Evolutionary conservation across 2,888 invertebrate genomes (phyloP).

Genomic region (Acanthosoma haemorrhoidale): DNA sequence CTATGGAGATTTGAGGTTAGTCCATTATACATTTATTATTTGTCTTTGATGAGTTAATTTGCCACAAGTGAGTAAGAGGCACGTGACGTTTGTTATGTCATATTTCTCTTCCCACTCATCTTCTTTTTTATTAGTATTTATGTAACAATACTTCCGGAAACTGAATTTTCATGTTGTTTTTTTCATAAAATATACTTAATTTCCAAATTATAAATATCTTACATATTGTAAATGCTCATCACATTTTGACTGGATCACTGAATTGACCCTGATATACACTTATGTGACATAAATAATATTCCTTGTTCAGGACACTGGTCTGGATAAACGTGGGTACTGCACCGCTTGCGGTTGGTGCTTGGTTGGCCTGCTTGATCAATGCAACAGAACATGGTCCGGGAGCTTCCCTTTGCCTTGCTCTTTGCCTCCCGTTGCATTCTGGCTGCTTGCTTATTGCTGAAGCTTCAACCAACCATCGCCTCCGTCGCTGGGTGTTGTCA

Average conservation of each 20-base stretch:
- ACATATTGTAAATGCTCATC: too few species aligned
- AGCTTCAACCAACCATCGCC: slow-evolving; percentile 40
- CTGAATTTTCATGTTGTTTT: too few species aligned
- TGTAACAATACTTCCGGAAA: too few species aligned
- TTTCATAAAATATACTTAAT: too few species aligned
- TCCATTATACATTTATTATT: too few species aligned
- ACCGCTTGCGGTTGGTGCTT: slow-evolving; percentile 76
- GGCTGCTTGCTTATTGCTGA: slow-evolving; percentile 61
- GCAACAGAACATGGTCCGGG: slow-evolving; percentile 68
- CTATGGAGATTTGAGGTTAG: slow-evolving; percentile 63
- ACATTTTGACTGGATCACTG: too few species aligned
- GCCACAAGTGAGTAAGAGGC: too few species aligned
- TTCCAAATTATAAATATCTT: too few species aligned
- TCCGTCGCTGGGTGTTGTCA: slow-evolving; percentile 62
- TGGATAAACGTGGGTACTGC: slow-evolving; percentile 82
- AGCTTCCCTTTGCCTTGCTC: slow-evolving; percentile 71
- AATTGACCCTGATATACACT: not conserved
- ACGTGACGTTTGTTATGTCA: too few species aligned
- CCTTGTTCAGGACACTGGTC: slow-evolving; percentile 61
- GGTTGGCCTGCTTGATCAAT: slow-evolving; percentile 76
- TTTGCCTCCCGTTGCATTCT: slow-evolving; percentile 71
- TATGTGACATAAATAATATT: not conserved
- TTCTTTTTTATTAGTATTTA: too few species aligned
- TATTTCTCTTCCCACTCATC: too few species aligned
- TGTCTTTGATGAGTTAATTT: too few species aligned